These are phyloP conservation scores for Trachythela sp. DNA, from an alignment of 64 coral and sea anemone species.

Conservation along the genomic window DNA sequence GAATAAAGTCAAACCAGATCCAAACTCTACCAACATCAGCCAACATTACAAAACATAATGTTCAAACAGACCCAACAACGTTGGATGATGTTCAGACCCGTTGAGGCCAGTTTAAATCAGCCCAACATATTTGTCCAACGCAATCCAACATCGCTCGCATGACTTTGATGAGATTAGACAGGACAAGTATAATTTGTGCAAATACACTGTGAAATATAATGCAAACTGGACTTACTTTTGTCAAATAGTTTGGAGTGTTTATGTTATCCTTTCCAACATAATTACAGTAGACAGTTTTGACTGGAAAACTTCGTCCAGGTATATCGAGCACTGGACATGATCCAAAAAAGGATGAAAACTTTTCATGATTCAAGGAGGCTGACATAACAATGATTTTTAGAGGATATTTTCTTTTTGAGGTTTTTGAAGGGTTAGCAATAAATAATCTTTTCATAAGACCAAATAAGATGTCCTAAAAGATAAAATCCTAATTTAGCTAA, in stretches of 20 bases:
- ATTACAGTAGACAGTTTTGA: constrained; percentile 65
- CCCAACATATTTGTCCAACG: too few relatives aligned
- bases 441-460: constrained; percentile 78
- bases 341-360: constrained; percentile 76
- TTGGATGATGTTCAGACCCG: too few relatives aligned
- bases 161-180: too few relatives aligned
- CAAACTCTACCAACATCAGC: too few relatives aligned
- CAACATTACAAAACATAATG: too few relatives aligned
- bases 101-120: too few relatives aligned
- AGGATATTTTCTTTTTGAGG: constrained; percentile 1
- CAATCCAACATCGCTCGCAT: too few relatives aligned
- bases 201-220: too few relatives aligned
- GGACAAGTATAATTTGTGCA: too few relatives aligned
- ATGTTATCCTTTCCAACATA: constrained; percentile 70
- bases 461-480: constrained; percentile 84
- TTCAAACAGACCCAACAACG: too few relatives aligned
- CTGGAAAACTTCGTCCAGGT: constrained; percentile 70
- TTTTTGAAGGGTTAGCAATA: constrained; percentile 15
- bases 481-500: neutral
- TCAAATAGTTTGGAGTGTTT: constrained; percentile 73
- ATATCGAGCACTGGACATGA: constrained; percentile 90
- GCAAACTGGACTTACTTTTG: constrained; percentile 47
- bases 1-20: too few relatives aligned
- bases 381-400: constrained; percentile 85
- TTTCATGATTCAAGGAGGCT: constrained; percentile 75